Evolutionary conservation across 1,140 invertebrate genomes (phyloP).

Genomic region (Heliothis subflexa): DNA sequence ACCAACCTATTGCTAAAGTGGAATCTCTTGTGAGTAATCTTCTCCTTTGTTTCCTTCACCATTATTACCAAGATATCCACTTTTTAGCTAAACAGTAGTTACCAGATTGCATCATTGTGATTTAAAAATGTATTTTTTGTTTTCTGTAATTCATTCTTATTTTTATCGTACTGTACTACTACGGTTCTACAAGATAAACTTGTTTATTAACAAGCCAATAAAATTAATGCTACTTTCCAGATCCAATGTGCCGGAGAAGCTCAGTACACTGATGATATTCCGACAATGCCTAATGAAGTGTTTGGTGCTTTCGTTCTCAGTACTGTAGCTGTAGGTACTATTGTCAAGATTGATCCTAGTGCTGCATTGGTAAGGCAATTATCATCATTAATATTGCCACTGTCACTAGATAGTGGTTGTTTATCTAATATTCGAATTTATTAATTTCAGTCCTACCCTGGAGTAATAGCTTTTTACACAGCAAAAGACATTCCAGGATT

Average conservation of each 20-base stretch:
- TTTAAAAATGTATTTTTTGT: no score
- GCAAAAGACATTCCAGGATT: slow-evolving; percentile 91
- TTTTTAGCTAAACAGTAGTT: neutral
- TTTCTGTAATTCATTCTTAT: no score
- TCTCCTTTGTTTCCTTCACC: slow-evolving; percentile 1
- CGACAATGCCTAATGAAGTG: slow-evolving; percentile 86
- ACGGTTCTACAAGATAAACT: no score
- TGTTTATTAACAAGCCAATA: no score
- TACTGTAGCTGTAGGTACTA: slow-evolving; percentile 84
- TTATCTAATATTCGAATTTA: slow-evolving; percentile 9
- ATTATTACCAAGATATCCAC: neutral
- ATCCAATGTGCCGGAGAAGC: slow-evolving; percentile 88
- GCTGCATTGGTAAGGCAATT: slow-evolving; percentile 86
- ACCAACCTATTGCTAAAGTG: slow-evolving; percentile 87
- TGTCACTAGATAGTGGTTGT: slow-evolving; percentile 16
- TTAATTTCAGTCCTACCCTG: slow-evolving; percentile 83
- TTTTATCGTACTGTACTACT: no score
- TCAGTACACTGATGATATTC: slow-evolving; percentile 89
- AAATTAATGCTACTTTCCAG: neutral
- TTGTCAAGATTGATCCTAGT: slow-evolving; percentile 87
- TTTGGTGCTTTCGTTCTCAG: slow-evolving; percentile 89
- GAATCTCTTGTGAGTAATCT: slow-evolving; percentile 86
- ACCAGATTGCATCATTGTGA: no score
- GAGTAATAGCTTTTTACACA: slow-evolving; percentile 90
- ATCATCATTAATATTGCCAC: no score